Conservation (phyloP, 1,140 invertebrate genomes). For the Drosophila subobscura region DNA sequence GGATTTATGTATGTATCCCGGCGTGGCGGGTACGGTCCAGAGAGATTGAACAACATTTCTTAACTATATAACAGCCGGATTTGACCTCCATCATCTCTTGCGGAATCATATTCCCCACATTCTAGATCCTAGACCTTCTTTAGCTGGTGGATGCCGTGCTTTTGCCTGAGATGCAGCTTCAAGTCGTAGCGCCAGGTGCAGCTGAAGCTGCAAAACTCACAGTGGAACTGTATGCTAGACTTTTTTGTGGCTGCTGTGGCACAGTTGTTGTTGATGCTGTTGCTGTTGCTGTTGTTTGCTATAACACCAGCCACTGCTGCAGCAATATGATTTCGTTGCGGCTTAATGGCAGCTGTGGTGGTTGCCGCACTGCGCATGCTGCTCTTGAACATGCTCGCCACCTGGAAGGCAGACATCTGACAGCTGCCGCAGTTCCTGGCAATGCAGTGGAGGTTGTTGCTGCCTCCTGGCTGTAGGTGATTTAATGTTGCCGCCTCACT, state of each 20-base stretch:
- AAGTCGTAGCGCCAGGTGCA: conserved; percentile 83
- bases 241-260: conserved; percentile 50
- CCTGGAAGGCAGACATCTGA: conserved; percentile 78
- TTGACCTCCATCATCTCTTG: conserved; percentile 16
- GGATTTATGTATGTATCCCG: conserved; percentile 47
- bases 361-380: conserved; percentile 18
- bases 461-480: conserved; percentile 28
- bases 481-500: conserved; percentile 20
- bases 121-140: conserved; percentile 70
- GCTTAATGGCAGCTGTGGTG: conserved; percentile 16
- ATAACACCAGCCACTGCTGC: conserved; percentile 5
- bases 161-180: conserved; percentile 79
- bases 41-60: conserved; percentile 31
- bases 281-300: conserved; percentile 31
- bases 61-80: conserved; percentile 35
- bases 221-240: conserved; percentile 71
- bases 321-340: conserved; percentile 23
- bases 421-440: conserved; percentile 68
- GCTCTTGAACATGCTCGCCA: conserved; percentile 67
- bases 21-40: no score
- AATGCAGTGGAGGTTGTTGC: conserved; percentile 47
- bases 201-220: conserved; percentile 78
- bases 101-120: conserved; percentile 19
- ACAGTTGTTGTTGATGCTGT: conserved; percentile 18
- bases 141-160: conserved; percentile 81